phyloP scores from a whole-genome alignment of 2,888 invertebrate genomes.

The Ochropleura plecta region DNA sequence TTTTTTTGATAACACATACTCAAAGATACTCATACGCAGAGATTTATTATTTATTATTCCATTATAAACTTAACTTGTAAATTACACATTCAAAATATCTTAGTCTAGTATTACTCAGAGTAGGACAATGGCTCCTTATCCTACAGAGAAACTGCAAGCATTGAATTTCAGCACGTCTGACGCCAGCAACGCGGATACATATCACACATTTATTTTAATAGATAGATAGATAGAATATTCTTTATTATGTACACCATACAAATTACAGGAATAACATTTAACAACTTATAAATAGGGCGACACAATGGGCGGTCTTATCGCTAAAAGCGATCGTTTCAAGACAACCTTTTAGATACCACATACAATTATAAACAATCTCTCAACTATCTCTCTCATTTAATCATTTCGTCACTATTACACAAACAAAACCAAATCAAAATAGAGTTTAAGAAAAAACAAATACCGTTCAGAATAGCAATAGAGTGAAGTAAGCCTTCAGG shows the following conservation, averaged over 20 bases:
- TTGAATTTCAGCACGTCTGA: neutral
- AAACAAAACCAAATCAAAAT: slow-evolving; percentile 3
- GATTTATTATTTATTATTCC: neutral
- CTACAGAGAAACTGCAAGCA: neutral
- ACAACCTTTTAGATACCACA: too few species aligned
- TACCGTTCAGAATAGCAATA: slow-evolving; percentile 22
- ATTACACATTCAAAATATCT: neutral
- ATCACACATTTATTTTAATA: neutral
- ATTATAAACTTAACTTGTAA: neutral
- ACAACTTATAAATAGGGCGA: too few species aligned
- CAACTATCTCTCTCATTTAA: neutral
- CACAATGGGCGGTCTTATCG: too few species aligned
- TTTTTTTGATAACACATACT: neutral
- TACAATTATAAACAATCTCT: too few species aligned
- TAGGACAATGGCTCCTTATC: neutral
- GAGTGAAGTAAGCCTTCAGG: slow-evolving; percentile 29
- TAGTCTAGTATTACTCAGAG: neutral
- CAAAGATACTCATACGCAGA: neutral
- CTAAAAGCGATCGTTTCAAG: too few species aligned
- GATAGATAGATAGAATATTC: too few species aligned
- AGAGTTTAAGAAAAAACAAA: slow-evolving; percentile 27
- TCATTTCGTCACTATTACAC: neutral
- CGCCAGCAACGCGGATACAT: neutral
- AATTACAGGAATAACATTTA: too few species aligned
- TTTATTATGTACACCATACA: too few species aligned